Base-by-base conservation (phyloP, 2,797 vertebrate species). In the Menidia menidia region DNA sequence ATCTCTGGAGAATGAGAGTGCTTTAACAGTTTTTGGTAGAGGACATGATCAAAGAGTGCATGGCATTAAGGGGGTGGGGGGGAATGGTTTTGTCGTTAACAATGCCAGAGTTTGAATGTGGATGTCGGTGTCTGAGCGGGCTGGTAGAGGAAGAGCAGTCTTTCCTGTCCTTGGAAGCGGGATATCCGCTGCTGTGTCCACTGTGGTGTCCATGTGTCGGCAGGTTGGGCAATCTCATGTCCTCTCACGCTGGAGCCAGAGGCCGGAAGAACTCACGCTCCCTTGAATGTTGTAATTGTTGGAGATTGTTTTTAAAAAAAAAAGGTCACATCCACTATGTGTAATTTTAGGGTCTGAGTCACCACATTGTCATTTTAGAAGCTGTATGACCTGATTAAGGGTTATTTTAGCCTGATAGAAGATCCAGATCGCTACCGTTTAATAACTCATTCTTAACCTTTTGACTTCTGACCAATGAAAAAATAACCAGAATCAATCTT, bases 141-240 rank as follows among this genome's bases (percentile, higher is more conserved):
- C 16, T 81, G 81, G 77, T 82, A 78, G 68, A 93, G 92, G 92
- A 93, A 94, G 87, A 92, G 82, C 81, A 42, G 74, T 32, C 81
- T 94, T 94, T 95, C 92, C 93, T 91, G 93, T 92, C 92, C 88
- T 93, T 93, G 92, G 89, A 92, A 86, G 64, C 83, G 73, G 94
- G 93, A 95, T 92, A 91, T 95, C 93, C 93, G 84, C 71, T 82
- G 77, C 85, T 80, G 67, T 81, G 76, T 82, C 85, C 80, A 68
- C 80, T 65, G 84, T 87, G 80, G 69, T 90, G 86, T 82, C 74
- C 77, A 71, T 35, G 50, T 59, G 69, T 78, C 69, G 73, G 57
- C 59, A 75, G 71, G 60, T 80, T 77, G 74, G 64, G 60, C 54
- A 64, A 50, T 41, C 65, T 68, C 44, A 57, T 81, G 79, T 77